A percentile compares a stretch with the other conserved stretches of the same genome.
Evolutionary conservation across 2,888 invertebrate genomes (phyloP).

Genomic region (Prenolepis imparis): DNA sequence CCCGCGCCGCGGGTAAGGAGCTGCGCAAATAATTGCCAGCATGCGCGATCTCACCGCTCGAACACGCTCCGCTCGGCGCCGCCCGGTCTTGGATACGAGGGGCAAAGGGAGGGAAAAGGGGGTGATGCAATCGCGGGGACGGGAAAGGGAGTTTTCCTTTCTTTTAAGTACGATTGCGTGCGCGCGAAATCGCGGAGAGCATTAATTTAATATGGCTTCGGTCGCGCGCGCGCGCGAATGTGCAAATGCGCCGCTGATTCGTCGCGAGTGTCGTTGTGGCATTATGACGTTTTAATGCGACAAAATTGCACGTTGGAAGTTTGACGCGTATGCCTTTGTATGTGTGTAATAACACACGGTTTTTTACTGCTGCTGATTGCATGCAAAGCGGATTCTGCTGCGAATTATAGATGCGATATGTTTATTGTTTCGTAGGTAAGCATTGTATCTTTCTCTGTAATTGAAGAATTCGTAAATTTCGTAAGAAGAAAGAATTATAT

Average conservation of each 20-base stretch:
- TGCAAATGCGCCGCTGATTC: conserved; percentile 40
- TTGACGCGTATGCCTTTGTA: neutral
- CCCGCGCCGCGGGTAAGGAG: conserved; percentile 67
- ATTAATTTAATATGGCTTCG: conserved; percentile 61
- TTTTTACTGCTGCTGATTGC: conserved; percentile 27
- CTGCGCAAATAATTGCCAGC: conserved; percentile 77
- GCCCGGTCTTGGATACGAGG: conserved; percentile 34
- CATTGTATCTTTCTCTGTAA: neutral
- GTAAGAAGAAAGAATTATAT: neutral
- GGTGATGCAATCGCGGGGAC: no score
- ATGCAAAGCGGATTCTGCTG: conserved; percentile 12
- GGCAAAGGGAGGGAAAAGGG: conserved; percentile 11
- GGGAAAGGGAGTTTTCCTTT: conserved; percentile 52
- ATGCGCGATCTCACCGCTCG: conserved; percentile 69
- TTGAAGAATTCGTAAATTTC: neutral
- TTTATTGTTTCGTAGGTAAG: conserved; percentile 2
- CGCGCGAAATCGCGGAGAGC: conserved; percentile 50
- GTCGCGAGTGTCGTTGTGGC: conserved; percentile 35
- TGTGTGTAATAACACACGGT: conserved; percentile 18
- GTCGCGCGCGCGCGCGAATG: conserved; percentile 31
- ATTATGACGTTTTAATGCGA: conserved; percentile 46
- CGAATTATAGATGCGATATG: conserved; percentile 7
- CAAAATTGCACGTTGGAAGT: conserved; percentile 24
- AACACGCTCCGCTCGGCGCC: conserved; percentile 49
- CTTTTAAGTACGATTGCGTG: conserved; percentile 68